phyloP scores from a whole-genome alignment of 2,797 vertebrate species.

The Semaprochilodus insignis region DNA sequence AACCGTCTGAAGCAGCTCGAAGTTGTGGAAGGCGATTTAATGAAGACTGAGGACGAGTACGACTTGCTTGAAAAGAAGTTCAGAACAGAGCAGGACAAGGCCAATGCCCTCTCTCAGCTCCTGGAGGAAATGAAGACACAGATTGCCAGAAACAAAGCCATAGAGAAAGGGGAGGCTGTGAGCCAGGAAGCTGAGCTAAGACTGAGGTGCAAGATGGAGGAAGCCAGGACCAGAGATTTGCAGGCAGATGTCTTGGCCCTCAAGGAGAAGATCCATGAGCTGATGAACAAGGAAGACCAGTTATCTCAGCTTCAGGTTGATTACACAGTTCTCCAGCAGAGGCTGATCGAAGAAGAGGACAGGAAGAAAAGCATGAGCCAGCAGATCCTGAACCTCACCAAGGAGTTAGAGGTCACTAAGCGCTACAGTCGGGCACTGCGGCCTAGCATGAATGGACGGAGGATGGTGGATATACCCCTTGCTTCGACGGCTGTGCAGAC shows the following conservation, averaged over 20 bases:
- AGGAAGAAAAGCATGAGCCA: constrained; percentile 87
- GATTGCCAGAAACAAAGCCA: constrained; percentile 89
- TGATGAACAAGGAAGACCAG: constrained; percentile 98
- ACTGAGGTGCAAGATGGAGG: constrained; percentile 87
- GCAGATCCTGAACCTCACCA: constrained; percentile 84
- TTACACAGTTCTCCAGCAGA: constrained; percentile 88
- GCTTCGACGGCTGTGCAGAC: constrained; percentile 92
- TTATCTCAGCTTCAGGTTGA: constrained; percentile 93
- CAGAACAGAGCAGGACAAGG: constrained; percentile 92
- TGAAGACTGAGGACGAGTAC: constrained; percentile 97
- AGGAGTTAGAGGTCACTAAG: constrained; percentile 89
- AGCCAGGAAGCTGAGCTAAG: constrained; percentile 89
- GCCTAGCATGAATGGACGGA: constrained; percentile 87
- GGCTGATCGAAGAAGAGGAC: constrained; percentile 88
- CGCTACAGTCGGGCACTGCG: constrained; percentile 89
- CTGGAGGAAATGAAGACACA: constrained; percentile 92
- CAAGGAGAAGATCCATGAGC: constrained; percentile 96
- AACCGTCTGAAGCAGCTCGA: constrained; percentile 92
- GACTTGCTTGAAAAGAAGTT: constrained; percentile 94
- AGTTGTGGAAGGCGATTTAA: constrained; percentile 93
- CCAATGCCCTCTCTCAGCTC: constrained; percentile 86
- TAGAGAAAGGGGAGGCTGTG: constrained; percentile 89
- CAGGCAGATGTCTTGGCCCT: constrained; percentile 91
- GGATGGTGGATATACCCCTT: constrained; percentile 89
- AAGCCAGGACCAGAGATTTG: constrained; percentile 86